These are phyloP conservation scores for Petrocephalus microphthalmus DNA, from an alignment of 2,113 vertebrate species.

Conservation along the genomic window DNA sequence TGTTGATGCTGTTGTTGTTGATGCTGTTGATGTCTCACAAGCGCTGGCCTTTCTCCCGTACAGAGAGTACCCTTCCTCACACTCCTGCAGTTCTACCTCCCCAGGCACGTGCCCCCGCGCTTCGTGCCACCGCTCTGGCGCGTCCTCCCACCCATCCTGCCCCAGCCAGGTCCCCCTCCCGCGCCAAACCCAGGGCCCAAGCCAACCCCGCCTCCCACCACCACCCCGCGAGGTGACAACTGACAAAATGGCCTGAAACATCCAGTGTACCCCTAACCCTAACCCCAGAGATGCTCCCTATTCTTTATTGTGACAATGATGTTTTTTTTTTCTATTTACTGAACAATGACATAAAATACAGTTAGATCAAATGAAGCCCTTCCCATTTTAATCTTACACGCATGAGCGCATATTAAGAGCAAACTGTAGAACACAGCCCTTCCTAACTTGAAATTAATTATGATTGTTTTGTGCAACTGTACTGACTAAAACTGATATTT, in stretches of 20 bases:
- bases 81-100: neutral
- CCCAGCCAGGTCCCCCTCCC: neutral
- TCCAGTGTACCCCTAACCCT: too few relatives aligned
- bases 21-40: too few relatives aligned
- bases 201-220: neutral
- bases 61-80: neutral
- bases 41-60: neutral
- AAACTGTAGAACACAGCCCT: neutral
- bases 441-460: neutral
- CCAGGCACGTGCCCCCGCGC: neutral
- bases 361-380: neutral
- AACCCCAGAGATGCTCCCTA: neutral
- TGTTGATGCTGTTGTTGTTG: neutral
- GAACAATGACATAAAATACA: neutral
- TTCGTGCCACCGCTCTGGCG: neutral
- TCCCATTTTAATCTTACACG: neutral
- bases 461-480: neutral
- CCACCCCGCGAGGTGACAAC: conserved; percentile 4
- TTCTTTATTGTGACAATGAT: neutral
- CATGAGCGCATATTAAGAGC: neutral
- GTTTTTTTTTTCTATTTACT: neutral
- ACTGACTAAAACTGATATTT: neutral
- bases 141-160: neutral
- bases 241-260: neutral
- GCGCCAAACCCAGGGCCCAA: neutral